Evolutionary conservation across 2,113 vertebrate genomes (phyloP).

Genomic region (Chionis minor): DNA sequence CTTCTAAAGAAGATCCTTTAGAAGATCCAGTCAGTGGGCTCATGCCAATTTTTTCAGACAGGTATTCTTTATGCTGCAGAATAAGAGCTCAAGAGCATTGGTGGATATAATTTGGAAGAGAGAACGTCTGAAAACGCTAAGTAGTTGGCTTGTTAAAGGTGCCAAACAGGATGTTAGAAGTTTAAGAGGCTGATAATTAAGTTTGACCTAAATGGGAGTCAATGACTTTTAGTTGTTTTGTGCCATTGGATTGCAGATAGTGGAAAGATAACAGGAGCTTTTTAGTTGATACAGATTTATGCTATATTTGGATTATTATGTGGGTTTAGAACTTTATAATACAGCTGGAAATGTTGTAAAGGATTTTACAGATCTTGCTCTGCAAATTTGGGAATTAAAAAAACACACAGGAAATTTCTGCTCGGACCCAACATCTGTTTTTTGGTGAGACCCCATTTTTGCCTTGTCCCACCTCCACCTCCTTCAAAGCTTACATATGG

Average conservation of each 20-base stretch:
- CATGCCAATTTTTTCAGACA: neutral
- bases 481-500: neutral
- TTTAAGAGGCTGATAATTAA: neutral
- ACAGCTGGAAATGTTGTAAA: slow-evolving; percentile 13
- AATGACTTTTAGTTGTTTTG: neutral
- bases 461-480: neutral
- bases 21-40: neutral
- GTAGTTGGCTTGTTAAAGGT: neutral
- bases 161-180: neutral
- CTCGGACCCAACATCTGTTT: neutral
- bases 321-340: neutral
- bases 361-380: slow-evolving; percentile 15
- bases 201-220: neutral
- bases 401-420: slow-evolving; percentile 2
- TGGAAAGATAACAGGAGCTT: neutral
- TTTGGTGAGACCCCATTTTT: neutral
- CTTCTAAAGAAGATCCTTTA: no score
- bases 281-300: neutral
- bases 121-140: neutral
- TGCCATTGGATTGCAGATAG: neutral
- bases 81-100: neutral
- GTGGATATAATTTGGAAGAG: neutral
- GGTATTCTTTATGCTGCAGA: neutral
- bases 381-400: slow-evolving; percentile 45
- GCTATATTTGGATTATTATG: neutral